Conservation (phyloP, 2,113 vertebrate genomes). For the Acrocephalus arundinaceus region DNA sequence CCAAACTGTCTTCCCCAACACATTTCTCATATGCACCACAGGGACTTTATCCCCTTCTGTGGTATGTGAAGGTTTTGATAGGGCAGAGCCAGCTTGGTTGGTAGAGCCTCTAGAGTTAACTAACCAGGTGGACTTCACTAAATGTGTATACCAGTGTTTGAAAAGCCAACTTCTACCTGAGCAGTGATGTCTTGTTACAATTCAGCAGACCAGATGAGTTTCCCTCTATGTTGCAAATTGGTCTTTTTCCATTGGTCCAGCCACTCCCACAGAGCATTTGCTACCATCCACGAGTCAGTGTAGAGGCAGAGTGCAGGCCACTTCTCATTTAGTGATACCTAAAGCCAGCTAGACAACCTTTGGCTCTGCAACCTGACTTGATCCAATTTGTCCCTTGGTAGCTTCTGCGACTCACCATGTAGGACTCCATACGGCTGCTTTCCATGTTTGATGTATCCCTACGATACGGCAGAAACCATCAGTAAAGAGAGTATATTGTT, state of each 20-base stretch:
- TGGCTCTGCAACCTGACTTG: not conserved
- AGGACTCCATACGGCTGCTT: not conserved
- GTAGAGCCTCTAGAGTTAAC: not conserved
- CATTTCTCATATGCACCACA: not conserved
- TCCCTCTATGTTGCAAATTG: not conserved
- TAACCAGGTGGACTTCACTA: not conserved
- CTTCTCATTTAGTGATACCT: not conserved
- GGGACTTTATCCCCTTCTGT: not conserved
- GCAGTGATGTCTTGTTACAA: not conserved
- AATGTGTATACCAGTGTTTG: not conserved
- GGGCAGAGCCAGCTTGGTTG: not conserved
- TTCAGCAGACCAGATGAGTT: not conserved
- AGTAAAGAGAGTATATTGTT: not conserved
- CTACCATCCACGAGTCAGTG: not conserved
- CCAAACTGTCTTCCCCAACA: too few relatives aligned
- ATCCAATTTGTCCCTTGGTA: not conserved
- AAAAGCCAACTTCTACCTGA: not conserved
- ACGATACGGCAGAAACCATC: not conserved
- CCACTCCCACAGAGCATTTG: not conserved
- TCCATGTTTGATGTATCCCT: not conserved
- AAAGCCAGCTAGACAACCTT: not conserved
- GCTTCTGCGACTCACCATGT: not conserved
- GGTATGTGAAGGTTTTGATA: not conserved
- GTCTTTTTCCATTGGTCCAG: not conserved
- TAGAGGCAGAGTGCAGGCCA: not conserved